Percentiles rank a stretch among this genome's conserved stretches.
phyloP scores from a whole-genome alignment of 2,797 vertebrate species.

The Cynopterus sphinx region DNA sequence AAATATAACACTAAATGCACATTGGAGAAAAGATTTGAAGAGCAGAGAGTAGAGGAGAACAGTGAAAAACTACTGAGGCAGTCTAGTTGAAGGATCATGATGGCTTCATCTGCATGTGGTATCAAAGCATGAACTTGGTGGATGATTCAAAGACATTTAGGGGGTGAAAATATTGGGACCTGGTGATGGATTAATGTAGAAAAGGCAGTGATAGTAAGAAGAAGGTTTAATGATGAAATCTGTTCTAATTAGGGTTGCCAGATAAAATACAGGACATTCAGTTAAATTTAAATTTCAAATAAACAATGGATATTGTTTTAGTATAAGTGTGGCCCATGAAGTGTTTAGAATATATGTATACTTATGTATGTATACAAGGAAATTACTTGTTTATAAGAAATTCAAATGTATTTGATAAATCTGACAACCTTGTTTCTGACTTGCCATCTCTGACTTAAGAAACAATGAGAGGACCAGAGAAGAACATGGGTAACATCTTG shows the following conservation, averaged over 20 bases:
- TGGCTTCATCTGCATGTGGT: neutral
- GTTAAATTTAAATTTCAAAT: neutral
- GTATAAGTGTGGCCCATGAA: neutral
- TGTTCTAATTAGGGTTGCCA: neutral
- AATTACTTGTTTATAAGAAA: neutral
- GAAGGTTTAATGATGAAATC: neutral
- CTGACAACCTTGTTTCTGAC: neutral
- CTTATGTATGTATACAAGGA: neutral
- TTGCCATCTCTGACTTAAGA: neutral
- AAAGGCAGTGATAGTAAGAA: neutral
- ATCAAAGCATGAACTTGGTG: neutral
- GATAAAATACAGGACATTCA: neutral
- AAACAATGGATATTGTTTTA: neutral
- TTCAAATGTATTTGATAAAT: constrained; percentile 1
- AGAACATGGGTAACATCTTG: neutral
- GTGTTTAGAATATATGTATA: neutral
- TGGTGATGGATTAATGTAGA: neutral
- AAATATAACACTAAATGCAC: neutral
- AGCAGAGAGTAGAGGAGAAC: neutral
- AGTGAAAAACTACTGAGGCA: neutral
- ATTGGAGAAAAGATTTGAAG: neutral
- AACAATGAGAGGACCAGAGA: neutral
- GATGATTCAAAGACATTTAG: neutral
- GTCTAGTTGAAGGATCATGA: neutral
- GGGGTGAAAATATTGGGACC: neutral